Conservation (phyloP, 2,888 invertebrate genomes). For the Phorcus lineatus region DNA sequence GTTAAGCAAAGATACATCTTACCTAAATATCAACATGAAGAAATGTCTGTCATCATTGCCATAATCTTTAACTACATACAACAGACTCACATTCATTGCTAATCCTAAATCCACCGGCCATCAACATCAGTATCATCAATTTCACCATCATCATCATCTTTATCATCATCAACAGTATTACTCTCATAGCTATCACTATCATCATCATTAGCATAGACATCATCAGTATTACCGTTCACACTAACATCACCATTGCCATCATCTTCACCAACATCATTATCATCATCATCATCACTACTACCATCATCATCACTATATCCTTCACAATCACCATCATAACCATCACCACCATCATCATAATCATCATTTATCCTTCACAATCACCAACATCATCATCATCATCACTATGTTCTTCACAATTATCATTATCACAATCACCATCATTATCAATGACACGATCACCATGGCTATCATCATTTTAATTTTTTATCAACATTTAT, state of each 20-base stretch:
- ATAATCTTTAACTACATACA: background rate
- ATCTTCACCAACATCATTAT: constrained; percentile 29
- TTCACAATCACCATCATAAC: constrained; percentile 27
- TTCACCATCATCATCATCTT: background rate
- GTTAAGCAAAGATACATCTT: too few species aligned
- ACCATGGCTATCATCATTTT: too few species aligned
- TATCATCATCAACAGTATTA: background rate
- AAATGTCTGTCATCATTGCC: background rate
- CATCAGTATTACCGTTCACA: constrained; percentile 17
- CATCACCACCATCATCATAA: constrained; percentile 20
- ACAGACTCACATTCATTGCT: too few species aligned
- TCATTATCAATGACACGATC: too few species aligned
- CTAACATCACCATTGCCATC: constrained; percentile 4
- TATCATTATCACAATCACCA: constrained; percentile 25
- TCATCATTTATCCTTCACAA: background rate
- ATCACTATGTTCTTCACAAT: too few species aligned
- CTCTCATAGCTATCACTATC: constrained; percentile 22
- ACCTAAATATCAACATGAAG: too few species aligned
- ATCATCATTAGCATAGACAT: constrained; percentile 26
- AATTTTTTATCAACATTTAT: too few species aligned
- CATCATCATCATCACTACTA: constrained; percentile 33
- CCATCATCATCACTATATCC: constrained; percentile 35
- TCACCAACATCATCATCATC: too few species aligned
- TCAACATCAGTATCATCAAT: background rate
- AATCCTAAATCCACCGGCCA: too few species aligned